Evolutionary conservation across 2,888 invertebrate species (phyloP).

Genomic region (Synergus gifuensis): DNA sequence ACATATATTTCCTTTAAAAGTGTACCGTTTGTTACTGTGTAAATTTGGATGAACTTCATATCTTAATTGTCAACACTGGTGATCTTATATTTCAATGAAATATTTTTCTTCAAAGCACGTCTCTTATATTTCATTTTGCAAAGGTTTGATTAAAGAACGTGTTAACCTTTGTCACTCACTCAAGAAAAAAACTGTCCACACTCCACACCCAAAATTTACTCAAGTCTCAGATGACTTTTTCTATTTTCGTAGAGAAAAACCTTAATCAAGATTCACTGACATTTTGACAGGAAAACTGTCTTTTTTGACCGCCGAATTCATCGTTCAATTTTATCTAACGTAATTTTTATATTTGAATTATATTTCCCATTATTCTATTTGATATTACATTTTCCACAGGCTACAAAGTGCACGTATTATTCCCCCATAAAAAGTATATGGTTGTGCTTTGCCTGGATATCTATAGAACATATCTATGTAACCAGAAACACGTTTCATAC

Average conservation of each 20-base stretch:
- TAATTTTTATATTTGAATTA: too few species aligned
- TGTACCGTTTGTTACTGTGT: neutral
- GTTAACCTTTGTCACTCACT: conserved; percentile 26
- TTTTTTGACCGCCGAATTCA: too few species aligned
- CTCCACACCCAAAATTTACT: conserved; percentile 1
- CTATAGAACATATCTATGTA: too few species aligned
- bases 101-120: neutral
- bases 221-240: conserved; percentile 12
- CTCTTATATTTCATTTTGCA: neutral
- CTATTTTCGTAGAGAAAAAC: neutral
- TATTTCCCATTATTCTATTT: too few species aligned
- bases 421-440: too few species aligned
- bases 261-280: conserved; percentile 5
- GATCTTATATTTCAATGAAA: neutral
- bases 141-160: conserved; percentile 9
- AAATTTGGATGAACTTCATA: too few species aligned
- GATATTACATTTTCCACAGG: too few species aligned
- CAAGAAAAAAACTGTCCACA: conserved; percentile 9
- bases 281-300: neutral
- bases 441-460: too few species aligned
- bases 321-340: too few species aligned
- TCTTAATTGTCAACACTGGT: neutral
- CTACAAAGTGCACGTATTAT: too few species aligned
- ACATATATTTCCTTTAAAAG: too few species aligned
- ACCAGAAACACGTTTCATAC: too few species aligned